Base-by-base conservation (phyloP, 2,888 invertebrate genomes). In the Dendrolimus houi region DNA sequence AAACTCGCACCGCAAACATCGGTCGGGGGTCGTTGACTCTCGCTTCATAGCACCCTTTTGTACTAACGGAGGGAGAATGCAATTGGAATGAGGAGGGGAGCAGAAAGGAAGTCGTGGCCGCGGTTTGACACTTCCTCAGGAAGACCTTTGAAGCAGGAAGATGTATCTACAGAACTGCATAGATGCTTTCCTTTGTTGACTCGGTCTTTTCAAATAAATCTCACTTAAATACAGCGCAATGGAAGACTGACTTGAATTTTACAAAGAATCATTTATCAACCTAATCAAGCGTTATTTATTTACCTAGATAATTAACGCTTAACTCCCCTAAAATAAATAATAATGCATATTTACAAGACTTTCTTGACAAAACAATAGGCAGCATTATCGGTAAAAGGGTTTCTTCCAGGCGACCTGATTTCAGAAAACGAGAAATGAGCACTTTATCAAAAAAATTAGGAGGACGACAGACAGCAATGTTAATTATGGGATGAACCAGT, bases 61-160 rank as follows among this genome's bases (percentile, higher is more conserved):
- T 65, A 62, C 66, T 63, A 64, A 62, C 67, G 67, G 63, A 66
- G 67, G 67, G 64, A 60, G 61, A 74, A 69, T 69, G 74, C 71
- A 71, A 64, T 65, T 70, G 74, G 70, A 71, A 64, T 65, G 65
- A 68, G 70, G 65, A 72, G 67, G 68, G 69, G 71, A 71, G 65
- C 69, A 64, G 69, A 68, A 67, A 75, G 87, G 85, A 88, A 85
- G 81, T 79, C 81, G 79, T 74, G 82, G 81, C 81, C 85, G 87
- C 79, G 86, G 87, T 88, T 87, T 85, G 84, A 86, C 87, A 86
- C 87, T 86, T 89, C 89, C 89, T 88, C 85, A 85, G 87, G 88
- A 89, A 88, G 86, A 84, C 85, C 85, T 87, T 87, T 85, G 83
- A 85, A 78, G 83, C 81, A 73, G 70, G 72, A 79, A 85, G 77